phyloP scores from a whole-genome alignment of 35 echinoderm and acorn worm genomes.

The Holothuria glaberrima region DNA sequence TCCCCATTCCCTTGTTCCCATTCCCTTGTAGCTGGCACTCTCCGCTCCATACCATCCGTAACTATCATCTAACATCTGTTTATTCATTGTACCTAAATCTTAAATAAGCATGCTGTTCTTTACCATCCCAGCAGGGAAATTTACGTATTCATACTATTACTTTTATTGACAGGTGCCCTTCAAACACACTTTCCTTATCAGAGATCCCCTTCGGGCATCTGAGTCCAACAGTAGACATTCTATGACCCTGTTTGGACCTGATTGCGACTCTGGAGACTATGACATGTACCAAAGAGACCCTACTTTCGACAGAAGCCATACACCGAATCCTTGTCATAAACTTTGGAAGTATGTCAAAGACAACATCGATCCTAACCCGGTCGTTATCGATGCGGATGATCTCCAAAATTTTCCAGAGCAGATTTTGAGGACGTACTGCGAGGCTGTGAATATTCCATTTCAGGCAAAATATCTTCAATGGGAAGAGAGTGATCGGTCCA shows the following conservation, averaged over 20 bases:
- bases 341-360: neutral
- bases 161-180: neutral
- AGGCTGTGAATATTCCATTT: neutral
- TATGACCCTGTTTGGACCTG: neutral
- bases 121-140: no score
- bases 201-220: neutral
- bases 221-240: neutral
- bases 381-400: constrained; percentile 13
- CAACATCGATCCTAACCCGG: neutral
- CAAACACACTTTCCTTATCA: neutral
- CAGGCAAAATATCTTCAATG: neutral
- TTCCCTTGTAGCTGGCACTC: no score
- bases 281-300: neutral
- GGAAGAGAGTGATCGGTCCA: neutral
- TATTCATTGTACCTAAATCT: no score
- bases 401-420: neutral
- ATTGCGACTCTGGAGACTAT: neutral
- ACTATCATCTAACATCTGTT: no score
- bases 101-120: no score
- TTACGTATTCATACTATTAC: no score
- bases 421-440: neutral
- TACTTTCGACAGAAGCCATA: neutral
- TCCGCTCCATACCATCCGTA: no score
- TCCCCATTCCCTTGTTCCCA: no score
- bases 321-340: neutral